phyloP scores from a whole-genome alignment of 2,797 vertebrate genomes.

The Arnoldichthys spilopterus region DNA sequence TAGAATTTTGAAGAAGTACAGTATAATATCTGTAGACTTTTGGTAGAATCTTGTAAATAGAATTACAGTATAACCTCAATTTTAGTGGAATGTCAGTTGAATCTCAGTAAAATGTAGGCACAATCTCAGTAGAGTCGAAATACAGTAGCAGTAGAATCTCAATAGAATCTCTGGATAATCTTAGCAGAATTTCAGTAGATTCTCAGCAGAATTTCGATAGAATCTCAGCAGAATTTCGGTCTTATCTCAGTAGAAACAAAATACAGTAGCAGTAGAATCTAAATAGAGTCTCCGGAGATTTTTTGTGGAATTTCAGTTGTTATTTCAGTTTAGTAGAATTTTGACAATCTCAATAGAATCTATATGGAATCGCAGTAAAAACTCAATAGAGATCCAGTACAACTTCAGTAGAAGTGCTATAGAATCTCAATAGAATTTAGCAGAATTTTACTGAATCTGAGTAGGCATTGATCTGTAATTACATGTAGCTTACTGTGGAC shows the following conservation, averaged over 20 bases:
- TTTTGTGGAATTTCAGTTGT: no score
- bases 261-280: background rate
- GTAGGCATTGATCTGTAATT: background rate
- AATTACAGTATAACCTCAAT: no score
- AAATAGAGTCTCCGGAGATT: no score
- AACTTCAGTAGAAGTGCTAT: background rate
- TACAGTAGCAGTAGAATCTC: no score
- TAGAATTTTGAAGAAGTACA: background rate
- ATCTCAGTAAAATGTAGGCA: background rate
- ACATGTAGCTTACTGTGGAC: background rate
- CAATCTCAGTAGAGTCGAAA: no score
- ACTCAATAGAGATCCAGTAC: background rate
- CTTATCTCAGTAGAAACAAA: background rate
- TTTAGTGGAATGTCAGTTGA: background rate
- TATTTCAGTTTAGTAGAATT: no score
- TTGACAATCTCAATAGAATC: no score
- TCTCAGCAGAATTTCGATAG: background rate
- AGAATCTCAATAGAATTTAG: no score
- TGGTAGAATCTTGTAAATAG: no score
- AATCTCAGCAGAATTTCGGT: background rate
- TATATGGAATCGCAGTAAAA: background rate
- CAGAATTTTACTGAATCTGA: no score
- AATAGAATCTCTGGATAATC: background rate
- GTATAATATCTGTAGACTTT: no score
- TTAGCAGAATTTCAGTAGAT: no score